Evolutionary conservation across 2,888 invertebrate species (phyloP).

Genomic region (Choreutis nemorana): DNA sequence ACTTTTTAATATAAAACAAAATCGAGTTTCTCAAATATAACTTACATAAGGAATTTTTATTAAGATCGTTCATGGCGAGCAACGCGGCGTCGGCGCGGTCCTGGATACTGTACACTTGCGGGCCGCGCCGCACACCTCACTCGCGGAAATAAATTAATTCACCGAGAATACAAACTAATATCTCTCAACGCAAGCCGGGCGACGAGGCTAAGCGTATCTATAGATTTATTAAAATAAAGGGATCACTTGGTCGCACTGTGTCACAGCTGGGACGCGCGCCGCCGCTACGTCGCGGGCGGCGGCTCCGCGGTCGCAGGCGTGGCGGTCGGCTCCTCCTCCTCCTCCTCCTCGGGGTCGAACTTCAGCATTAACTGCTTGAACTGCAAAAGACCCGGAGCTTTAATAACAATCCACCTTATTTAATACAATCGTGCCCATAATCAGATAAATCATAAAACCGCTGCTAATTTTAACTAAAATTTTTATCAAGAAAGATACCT

Average conservation of each 20-base stretch:
- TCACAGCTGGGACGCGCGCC: slow-evolving; percentile 23
- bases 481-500: no score
- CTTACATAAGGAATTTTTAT: slow-evolving; percentile 38
- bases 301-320: slow-evolving; percentile 14
- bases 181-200: neutral
- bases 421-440: no score
- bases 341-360: slow-evolving; percentile 81
- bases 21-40: slow-evolving; percentile 51
- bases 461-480: no score
- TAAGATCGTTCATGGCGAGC: slow-evolving; percentile 12
- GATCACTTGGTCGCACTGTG: slow-evolving; percentile 1
- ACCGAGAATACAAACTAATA: slow-evolving; percentile 16
- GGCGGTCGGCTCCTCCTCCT: slow-evolving; percentile 69
- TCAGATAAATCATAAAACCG: no score
- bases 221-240: slow-evolving; percentile 2
- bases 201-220: slow-evolving; percentile 6
- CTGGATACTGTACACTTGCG: slow-evolving; percentile 10
- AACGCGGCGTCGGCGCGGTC: slow-evolving; percentile 1
- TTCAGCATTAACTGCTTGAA: slow-evolving; percentile 87
- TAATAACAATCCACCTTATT: no score
- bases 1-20: slow-evolving; percentile 55
- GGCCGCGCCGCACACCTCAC: slow-evolving; percentile 7
- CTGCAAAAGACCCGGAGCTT: no score
- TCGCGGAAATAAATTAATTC: slow-evolving; percentile 26
- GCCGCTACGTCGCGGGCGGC: slow-evolving; percentile 19